Evolutionary conservation across 2,888 invertebrate species (phyloP), one percentile per base, ranked within the genome.

Genomic region (Polyommatus icarus): DNA sequence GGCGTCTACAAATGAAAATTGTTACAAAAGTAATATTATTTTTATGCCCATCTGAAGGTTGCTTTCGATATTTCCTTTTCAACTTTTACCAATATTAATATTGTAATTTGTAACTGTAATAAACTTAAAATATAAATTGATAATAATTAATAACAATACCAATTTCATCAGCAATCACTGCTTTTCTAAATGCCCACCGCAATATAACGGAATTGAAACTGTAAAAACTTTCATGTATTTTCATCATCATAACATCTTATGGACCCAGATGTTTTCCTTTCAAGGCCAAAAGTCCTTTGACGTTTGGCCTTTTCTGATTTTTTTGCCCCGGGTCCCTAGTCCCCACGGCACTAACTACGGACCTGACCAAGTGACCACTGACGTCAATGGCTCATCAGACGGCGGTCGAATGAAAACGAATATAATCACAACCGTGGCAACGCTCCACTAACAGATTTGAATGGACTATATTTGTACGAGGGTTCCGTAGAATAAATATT

Each of bases 401-500:
- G 20, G 61, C 61, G 61, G 24, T 24, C 61, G 4, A 24, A 61
- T 24, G 61, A 24, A 61, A 61, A 61, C 61, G 61, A 61, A 20
- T n/a, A 20, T n/a, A 57, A 57, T 57, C 20, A 57, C 61, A 24
- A n/a, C n/a, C 57, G 57, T 57, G n/a, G 57, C 57, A 61, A 61
- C 24, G 61, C 61, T 24, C 61, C 61, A 61, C 61, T 24, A 24
- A 24, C 24, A 61, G 61, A 61, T 61, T 61, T 61, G 24, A 61
- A 24, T 61, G 24, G 20, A 4, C 24, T 24, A 20, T n/a, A 59
- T 59, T 24, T n/a, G 20, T 20, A 20, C 59, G 8, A 3, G 59
- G 59, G 59, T 8, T 59, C 59, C 20, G 59, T 59, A 59, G n/a
- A 59, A 3, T 10, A 8, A 59, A 20, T 59, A 59, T 59, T 24